Base-by-base conservation (phyloP, 1,140 invertebrate species). In the Papilio polytes region DNA sequence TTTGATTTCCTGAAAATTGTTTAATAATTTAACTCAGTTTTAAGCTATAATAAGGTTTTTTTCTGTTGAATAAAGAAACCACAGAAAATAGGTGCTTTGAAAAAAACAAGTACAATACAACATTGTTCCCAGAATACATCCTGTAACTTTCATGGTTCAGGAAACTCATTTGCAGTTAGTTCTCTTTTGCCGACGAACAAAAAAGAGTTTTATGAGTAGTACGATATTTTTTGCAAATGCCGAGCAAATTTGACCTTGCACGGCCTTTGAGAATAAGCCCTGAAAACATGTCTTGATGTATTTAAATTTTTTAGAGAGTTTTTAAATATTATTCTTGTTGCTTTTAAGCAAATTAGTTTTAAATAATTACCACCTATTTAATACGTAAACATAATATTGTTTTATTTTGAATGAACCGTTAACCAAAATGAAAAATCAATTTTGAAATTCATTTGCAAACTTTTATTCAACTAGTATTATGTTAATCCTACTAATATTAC, bases 161-260 rank as follows among this genome's bases (percentile, higher is more conserved):
- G 63, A 70, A 70, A 70, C 63, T 70, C 63, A 70, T 70, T 70
- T 70, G 63, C 63, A 70, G 63, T 70, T 70, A 70, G 63, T 70
- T 70, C 63, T 70, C 63, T 70, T 70, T 70, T 31, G 63, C 63
- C 9, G 63, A 70, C 22, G 63, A 70, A 70, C 26, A 70, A 70
- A 70, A 70, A 70, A 70, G 63, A 70, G 63, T 31, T 70, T 70
- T 70, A 70, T 70, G 63, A 70, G 63, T 15, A 70, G 26, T 66
- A 26, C n/a, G 8, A 59, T 59, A 59, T 59, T 66, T 66, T 66
- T 66, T 66, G 22, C 59, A 66, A 66, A 66, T 66, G 59, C 10
- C 22, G 59, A 22, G 26, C 10, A 66, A 31, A 4, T 70, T 70
- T 70, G 63, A 70, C 26, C 63, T 31, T 70, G 63, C 26, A 15